Percentiles rank a stretch among this genome's conserved stretches.
These are phyloP conservation scores for Hemichromis elongatus DNA, from an alignment of 2,113 vertebrate species.

Conservation along the genomic window DNA sequence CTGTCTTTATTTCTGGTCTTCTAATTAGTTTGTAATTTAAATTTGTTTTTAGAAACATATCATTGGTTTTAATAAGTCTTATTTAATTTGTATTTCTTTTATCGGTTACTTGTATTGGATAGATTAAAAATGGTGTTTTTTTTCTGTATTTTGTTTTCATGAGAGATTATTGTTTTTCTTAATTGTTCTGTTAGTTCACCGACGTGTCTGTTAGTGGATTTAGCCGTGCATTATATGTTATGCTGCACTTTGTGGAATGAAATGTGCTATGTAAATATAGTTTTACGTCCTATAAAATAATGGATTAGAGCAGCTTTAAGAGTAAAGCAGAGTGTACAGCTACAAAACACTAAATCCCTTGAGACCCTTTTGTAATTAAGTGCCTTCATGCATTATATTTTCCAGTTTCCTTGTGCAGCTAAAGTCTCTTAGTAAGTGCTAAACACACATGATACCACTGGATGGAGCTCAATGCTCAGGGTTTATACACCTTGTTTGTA, in stretches of 20 bases:
- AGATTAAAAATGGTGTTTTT: background rate
- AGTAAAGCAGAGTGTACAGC: background rate
- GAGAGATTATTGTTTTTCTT: background rate
- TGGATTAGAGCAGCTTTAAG: background rate
- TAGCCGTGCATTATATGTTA: background rate
- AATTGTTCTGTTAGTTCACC: background rate
- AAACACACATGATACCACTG: constrained; percentile 4
- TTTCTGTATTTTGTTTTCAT: background rate
- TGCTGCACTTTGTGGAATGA: background rate
- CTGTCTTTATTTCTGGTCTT: background rate
- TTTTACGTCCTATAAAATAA: background rate
- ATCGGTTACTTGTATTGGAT: background rate
- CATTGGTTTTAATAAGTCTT: background rate
- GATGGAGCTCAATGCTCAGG: constrained; percentile 29
- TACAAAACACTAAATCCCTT: background rate
- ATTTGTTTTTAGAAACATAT: background rate
- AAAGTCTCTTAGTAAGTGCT: background rate
- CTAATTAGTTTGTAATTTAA: background rate
- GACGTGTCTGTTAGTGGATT: background rate
- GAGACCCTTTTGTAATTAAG: background rate
- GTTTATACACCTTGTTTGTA: background rate
- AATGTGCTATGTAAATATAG: background rate
- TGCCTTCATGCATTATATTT: background rate
- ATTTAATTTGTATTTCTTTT: background rate
- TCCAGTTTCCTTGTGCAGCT: background rate